These are phyloP conservation scores for Oreochromis grahami DNA, from an alignment of 2,797 vertebrate genomes.

Conservation along the genomic window DNA sequence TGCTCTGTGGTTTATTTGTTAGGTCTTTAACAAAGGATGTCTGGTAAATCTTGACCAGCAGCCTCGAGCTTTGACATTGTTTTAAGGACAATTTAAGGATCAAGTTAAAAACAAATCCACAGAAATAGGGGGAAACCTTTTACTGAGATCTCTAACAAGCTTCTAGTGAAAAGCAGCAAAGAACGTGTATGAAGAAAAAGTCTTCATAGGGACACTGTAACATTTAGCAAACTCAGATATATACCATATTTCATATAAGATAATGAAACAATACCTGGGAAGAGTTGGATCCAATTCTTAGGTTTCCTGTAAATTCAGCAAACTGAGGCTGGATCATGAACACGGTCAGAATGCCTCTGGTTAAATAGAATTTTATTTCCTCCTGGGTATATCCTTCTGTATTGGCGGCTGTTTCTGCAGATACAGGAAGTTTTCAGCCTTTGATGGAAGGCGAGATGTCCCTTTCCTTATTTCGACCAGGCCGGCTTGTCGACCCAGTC, in stretches of 20 bases:
- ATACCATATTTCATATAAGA: neutral
- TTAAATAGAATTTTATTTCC: neutral
- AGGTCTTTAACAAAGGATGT: neutral
- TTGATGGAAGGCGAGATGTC: neutral
- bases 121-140: neutral
- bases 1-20: neutral
- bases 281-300: neutral
- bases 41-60: neutral
- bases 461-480: neutral
- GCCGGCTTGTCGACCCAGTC: neutral
- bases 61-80: no score
- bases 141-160: neutral
- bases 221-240: neutral
- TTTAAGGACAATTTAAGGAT: neutral
- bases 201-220: neutral
- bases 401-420: neutral
- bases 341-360: neutral
- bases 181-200: no score
- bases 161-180: no score
- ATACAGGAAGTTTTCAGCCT: neutral
- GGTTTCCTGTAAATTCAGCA: neutral
- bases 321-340: neutral
- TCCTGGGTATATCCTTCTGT: neutral
- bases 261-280: neutral
- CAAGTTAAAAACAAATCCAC: neutral